phyloP scores from a whole-genome alignment of 2,113 vertebrate genomes.

The Raja brachyura region DNA sequence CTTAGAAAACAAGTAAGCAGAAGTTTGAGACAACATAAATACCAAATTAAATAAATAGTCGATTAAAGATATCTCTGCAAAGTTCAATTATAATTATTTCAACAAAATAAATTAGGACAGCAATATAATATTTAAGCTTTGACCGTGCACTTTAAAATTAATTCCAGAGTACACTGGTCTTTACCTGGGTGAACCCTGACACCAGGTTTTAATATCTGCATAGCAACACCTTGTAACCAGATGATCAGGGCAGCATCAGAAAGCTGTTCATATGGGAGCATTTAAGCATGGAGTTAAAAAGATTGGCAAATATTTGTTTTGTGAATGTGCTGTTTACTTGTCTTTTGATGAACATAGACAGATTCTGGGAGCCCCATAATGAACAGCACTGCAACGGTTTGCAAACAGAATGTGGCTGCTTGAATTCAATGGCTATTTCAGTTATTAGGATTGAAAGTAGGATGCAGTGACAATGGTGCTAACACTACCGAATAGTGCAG shows the following conservation, averaged over 20 bases:
- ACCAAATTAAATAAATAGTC: slow-evolving; percentile 26
- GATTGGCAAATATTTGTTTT: background rate
- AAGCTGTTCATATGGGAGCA: background rate
- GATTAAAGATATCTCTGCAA: slow-evolving; percentile 19
- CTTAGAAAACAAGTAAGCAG: background rate
- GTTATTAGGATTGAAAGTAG: background rate
- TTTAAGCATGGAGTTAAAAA: background rate
- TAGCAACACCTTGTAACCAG: background rate
- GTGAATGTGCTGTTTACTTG: background rate
- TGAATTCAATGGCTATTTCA: background rate
- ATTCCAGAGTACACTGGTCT: background rate
- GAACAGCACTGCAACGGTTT: background rate
- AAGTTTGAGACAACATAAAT: background rate
- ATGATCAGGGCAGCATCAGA: background rate
- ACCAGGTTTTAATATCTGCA: background rate
- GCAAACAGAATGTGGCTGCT: background rate
- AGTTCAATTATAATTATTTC: background rate
- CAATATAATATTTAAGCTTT: background rate
- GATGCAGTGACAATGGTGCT: background rate
- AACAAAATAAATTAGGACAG: background rate
- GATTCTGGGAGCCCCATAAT: background rate
- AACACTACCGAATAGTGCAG: background rate
- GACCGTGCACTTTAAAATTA: background rate
- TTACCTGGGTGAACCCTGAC: too few relatives aligned
- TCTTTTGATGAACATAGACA: background rate